These are phyloP conservation scores for Brachyistius frenatus DNA, from an alignment of 2,113 vertebrate species.

Conservation along the genomic window DNA sequence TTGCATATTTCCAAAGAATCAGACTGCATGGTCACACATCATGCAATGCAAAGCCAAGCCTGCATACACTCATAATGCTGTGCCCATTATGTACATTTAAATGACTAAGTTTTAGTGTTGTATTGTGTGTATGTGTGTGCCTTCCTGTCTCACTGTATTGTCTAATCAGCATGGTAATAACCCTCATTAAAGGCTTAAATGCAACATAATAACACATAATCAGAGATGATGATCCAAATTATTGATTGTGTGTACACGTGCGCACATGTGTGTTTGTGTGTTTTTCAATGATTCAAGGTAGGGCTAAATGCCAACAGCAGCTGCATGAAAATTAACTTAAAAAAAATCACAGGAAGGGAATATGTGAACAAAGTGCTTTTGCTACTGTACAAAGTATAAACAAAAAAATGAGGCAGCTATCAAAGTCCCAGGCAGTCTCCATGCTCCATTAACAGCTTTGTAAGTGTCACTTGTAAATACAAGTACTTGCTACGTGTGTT, in stretches of 20 bases:
- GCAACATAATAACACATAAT: constrained; percentile 30
- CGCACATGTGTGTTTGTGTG: neutral
- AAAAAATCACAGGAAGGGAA: constrained; percentile 9
- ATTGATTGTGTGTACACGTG: constrained; percentile 20
- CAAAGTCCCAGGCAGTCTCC: constrained; percentile 33
- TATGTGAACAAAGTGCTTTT: constrained; percentile 7
- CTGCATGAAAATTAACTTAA: constrained; percentile 7
- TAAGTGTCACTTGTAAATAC: constrained; percentile 39
- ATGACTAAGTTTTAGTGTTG: constrained; percentile 36
- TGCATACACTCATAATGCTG: constrained; percentile 29
- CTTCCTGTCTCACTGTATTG: constrained; percentile 21
- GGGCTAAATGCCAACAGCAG: constrained; percentile 22
- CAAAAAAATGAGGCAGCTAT: constrained; percentile 22
- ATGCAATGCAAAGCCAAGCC: constrained; percentile 17
- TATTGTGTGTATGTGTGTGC: neutral
- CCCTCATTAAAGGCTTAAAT: constrained; percentile 36
- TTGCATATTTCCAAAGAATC: constrained; percentile 33
- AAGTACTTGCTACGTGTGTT: constrained; percentile 17
- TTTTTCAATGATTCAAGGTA: neutral
- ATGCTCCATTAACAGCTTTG: constrained; percentile 35
- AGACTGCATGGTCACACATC: constrained; percentile 35
- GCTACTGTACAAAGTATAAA: constrained; percentile 37
- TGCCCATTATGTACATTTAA: constrained; percentile 57
- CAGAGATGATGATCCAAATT: constrained; percentile 21
- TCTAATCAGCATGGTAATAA: constrained; percentile 56